Evolutionary conservation across 2,113 vertebrate species (phyloP), one percentile per base, ranked within the genome.

Genomic region (Colossoma macropomum): DNA sequence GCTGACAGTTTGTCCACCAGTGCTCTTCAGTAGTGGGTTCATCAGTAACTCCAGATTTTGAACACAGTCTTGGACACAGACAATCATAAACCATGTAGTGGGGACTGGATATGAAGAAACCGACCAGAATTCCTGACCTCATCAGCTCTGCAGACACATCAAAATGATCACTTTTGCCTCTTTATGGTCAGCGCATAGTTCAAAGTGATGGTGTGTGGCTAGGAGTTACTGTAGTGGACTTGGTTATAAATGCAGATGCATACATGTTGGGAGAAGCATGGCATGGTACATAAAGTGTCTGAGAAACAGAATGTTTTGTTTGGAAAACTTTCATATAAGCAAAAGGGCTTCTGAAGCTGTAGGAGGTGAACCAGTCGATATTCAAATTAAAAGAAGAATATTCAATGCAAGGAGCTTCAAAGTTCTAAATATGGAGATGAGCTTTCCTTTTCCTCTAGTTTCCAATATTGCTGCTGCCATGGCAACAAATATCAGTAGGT

Each of bases 271-370:
- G 50, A 52, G 17, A 3, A 17, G 50, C 17, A 17, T 17, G 17
- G 9, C 17, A 3, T 52, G 17, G 15, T 17, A 19, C 50, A 52
- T 0, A 19, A 52, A 19, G 50, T 52, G 17, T 3, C 50, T 52
- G 9, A 52, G 15, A 52, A 52, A 19, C 41, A 11, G 34, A 7
- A 45, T 45, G 41, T 11, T 6, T 11, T 11, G 41, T 11, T 45
- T 45, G 41, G 41, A 52, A 52, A 19, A 8, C 50, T 4, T 8
- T 52, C 50, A 52, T 38, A 6, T 32, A 69, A 41, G 21, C 66
- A 69, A 69, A n/a, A 69, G n/a, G 11, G 32, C 66, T 23, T 69
- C 66, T 23, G 66, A 69, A 69, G 66, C 21, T 38, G 23, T 69
- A 23, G 66, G 32, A 23, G 32, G 19, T 10, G 34, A 23, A 38